phyloP scores from a whole-genome alignment of 1,140 invertebrate genomes.

The Eriocheir sinensis region DNA sequence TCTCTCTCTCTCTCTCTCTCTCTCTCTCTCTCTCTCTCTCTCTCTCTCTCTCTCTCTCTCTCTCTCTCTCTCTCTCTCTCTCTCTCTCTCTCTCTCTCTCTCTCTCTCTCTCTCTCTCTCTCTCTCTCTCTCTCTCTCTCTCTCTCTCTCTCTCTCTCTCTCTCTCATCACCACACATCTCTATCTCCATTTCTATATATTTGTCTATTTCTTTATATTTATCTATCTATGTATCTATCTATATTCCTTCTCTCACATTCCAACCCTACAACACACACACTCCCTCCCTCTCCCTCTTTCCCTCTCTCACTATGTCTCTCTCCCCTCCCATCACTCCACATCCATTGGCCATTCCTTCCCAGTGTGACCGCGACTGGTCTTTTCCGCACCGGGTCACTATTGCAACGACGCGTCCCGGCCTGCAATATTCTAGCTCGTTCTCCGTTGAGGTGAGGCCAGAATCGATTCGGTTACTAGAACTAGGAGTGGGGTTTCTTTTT shows the following conservation, averaged over 20 bases:
- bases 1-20: not conserved
- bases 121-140: too few relatives aligned
- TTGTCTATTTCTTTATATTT: not conserved
- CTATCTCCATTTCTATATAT: not conserved
- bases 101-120: not conserved
- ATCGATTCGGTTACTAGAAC: too few relatives aligned
- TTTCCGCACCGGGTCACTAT: too few relatives aligned
- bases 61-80: not conserved
- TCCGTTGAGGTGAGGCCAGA: too few relatives aligned
- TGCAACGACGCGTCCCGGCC: too few relatives aligned
- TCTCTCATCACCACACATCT: too few relatives aligned
- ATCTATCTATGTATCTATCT: not conserved
- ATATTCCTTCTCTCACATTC: not conserved
- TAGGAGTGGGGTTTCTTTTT: too few relatives aligned
- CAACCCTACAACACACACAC: not conserved
- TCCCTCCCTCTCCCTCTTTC: not conserved
- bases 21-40: not conserved
- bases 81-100: not conserved
- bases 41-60: not conserved
- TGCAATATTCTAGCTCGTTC: too few relatives aligned
- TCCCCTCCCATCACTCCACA: too few relatives aligned
- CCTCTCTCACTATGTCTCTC: not conserved
- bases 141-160: too few relatives aligned
- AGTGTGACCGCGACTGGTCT: too few relatives aligned
- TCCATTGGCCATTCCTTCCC: too few relatives aligned